phyloP scores from a whole-genome alignment of 2,113 vertebrate species.

The Heteronetta atricapilla region DNA sequence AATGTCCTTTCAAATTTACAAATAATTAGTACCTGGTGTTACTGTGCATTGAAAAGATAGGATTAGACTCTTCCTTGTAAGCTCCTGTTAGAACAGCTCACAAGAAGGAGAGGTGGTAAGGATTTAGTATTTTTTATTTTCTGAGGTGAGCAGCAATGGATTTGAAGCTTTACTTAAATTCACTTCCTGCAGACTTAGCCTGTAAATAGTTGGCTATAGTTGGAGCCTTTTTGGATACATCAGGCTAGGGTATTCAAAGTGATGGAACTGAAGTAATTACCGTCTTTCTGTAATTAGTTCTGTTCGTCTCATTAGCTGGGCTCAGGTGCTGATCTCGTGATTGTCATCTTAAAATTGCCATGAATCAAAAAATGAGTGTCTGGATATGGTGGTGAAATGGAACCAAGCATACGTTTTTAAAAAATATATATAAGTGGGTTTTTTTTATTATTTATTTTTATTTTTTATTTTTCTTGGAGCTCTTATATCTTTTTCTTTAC shows the following conservation, averaged over 20 bases:
- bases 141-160: background rate
- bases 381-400: background rate
- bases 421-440: background rate
- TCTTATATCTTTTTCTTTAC: background rate
- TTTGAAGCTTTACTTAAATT: background rate
- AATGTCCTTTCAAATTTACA: background rate
- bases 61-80: background rate
- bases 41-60: background rate
- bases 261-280: background rate
- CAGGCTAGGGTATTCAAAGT: background rate
- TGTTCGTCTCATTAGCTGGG: background rate
- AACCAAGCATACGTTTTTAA: background rate
- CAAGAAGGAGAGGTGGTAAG: background rate
- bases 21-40: background rate
- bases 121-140: background rate
- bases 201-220: background rate
- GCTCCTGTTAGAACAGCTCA: background rate
- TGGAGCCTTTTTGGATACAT: background rate
- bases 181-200: fast-evolving
- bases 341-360: background rate
- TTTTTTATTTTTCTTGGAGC: background rate
- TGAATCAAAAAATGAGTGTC: background rate
- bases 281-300: background rate
- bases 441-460: background rate
- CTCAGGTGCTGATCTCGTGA: background rate